These are phyloP conservation scores for Neodontobutis hainanensis DNA, from an alignment of 2,113 vertebrate species.

Conservation along the genomic window DNA sequence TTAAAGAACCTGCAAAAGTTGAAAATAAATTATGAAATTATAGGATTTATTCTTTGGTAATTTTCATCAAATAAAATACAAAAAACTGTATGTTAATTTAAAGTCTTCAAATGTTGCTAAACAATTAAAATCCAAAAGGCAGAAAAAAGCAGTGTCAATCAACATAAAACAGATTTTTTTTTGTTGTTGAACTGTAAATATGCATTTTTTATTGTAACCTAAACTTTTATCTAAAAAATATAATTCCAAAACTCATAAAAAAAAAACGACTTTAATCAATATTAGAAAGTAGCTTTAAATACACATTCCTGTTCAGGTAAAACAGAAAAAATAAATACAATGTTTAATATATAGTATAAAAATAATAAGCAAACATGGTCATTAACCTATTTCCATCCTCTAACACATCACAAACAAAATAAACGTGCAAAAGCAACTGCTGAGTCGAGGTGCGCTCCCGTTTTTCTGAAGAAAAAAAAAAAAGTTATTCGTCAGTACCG, in stretches of 20 bases:
- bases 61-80: no score
- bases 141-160: neutral
- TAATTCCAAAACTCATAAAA: neutral
- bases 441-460: conserved; percentile 62
- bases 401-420: conserved; percentile 31
- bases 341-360: neutral
- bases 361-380: neutral
- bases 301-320: conserved; percentile 1
- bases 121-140: neutral
- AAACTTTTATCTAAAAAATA: neutral
- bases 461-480: conserved; percentile 48
- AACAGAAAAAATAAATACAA: conserved; percentile 3
- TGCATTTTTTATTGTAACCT: neutral
- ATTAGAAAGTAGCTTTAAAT: conserved; percentile 28
- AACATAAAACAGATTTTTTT: neutral
- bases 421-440: conserved; percentile 36
- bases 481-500: conserved; percentile 71
- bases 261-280: neutral
- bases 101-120: neutral
- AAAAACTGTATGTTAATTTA: no score
- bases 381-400: neutral
- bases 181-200: neutral
- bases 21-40: neutral
- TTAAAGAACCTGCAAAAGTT: conserved; percentile 2
- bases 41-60: no score